Base-by-base conservation (phyloP, 2,113 vertebrate species). In the Argyrosomus japonicus region DNA sequence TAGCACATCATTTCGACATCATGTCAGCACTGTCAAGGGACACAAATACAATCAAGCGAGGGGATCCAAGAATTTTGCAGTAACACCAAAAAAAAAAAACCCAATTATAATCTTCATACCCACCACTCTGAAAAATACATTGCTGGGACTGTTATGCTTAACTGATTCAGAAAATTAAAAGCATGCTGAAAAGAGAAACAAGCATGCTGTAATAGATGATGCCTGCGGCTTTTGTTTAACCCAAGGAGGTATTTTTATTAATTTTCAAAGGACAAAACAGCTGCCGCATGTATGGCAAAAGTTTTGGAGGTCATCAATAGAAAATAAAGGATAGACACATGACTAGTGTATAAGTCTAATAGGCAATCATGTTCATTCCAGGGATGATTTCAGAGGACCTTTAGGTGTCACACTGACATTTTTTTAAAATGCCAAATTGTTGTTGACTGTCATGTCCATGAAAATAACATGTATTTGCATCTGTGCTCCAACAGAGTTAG, bases 401-500 rank as follows among this genome's bases (percentile, higher is more conserved):
- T 29, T 21, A 69, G 21, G 62, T 72, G 63, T 85, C 68, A 58
- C 2, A 0, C 17, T 75, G 72, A 83, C 80, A 15, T 81, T 84
- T 88, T 32, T 83, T 75, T 43, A 1, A 78, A 83, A 88, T 72
- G 83, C 79, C 63, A 77, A 21, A 83, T 56, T 53, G 50, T 0
- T 50, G 36, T 68, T 11, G 50, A 36, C 56, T 75, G 21, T 57
- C 63, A 80, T 56, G 62, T 64, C 77, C 63, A 0, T 64, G 18
- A 57, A 29, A 47, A 60, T 80, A 74, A 88, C 56, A 21, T 2
- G 13, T 51, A 5, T 62, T 40, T 61, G 51, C 25, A 17, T 0
- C 48, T 88, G 61, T 79, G 60, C 14, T 75, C 58, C 1, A 67
- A 32, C 95, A 99, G 98, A 99, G 92, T 94, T 99, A 92, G 96